Percentiles rank a stretch among this genome's conserved stretches.
phyloP scores from a whole-genome alignment of 2,113 vertebrate genomes.

The Cyanocitta stelleri region DNA sequence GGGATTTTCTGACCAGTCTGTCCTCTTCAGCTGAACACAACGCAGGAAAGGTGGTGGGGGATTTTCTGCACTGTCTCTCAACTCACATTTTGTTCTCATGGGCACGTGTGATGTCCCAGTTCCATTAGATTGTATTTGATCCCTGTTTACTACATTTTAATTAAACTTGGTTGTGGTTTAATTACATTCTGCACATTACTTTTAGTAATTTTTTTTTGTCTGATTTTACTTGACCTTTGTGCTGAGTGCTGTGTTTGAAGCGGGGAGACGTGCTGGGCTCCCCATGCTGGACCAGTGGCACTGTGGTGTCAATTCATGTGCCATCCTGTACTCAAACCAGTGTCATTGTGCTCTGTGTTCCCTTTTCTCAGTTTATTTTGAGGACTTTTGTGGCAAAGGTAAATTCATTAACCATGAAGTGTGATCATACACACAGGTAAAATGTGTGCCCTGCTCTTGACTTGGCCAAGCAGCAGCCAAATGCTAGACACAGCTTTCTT shows the following conservation, averaged over 20 bases:
- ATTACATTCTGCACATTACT: neutral
- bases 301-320: rapidly evolving
- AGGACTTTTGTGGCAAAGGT: slow-evolving; percentile 17
- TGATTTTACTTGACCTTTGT: neutral
- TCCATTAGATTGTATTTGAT: neutral
- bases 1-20: neutral
- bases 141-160: neutral
- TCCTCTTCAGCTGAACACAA: neutral
- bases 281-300: neutral
- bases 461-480: neutral
- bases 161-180: neutral
- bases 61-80: neutral
- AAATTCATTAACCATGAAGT: neutral
- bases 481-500: neutral
- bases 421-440: neutral
- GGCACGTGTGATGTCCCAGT: neutral
- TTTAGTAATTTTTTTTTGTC: neutral
- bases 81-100: neutral
- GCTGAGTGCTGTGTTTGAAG: neutral
- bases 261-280: rapidly evolving
- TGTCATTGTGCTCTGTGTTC: neutral
- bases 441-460: neutral
- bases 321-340: neutral
- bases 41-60: neutral
- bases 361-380: slow-evolving; percentile 72